These are phyloP conservation scores for Himalopsyche kuldschensis DNA, from an alignment of 2,888 invertebrate genomes.

Conservation along the genomic window DNA sequence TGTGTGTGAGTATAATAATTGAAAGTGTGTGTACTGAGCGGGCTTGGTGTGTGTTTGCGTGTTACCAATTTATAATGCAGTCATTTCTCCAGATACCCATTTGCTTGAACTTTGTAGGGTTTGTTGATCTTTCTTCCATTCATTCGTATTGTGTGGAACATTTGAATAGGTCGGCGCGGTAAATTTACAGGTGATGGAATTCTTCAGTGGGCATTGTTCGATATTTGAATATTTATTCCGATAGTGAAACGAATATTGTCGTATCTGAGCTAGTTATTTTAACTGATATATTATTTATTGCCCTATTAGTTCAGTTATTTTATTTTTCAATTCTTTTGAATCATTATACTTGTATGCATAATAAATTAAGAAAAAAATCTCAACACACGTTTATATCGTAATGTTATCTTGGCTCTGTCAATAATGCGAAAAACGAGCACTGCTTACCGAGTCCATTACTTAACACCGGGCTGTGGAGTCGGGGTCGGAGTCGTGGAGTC, in stretches of 20 bases:
- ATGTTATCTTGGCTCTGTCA: too few species aligned
- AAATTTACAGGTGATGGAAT: background rate
- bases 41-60: background rate
- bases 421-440: too few species aligned
- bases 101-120: background rate
- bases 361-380: too few species aligned
- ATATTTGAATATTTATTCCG: background rate
- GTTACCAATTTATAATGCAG: background rate
- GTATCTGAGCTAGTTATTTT: background rate
- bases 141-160: background rate
- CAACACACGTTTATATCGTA: too few species aligned
- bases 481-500: too few species aligned
- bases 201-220: background rate
- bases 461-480: too few species aligned
- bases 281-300: background rate
- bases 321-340: background rate
- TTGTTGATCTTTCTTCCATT: background rate
- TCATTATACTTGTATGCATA: too few species aligned
- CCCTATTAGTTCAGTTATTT: too few species aligned
- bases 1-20: background rate
- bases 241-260: background rate
- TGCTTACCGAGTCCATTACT: too few species aligned
- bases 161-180: background rate
- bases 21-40: background rate
- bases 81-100: background rate